Evolutionary conservation across 2,113 vertebrate species (phyloP).

Genomic region (Oplegnathus fasciatus): DNA sequence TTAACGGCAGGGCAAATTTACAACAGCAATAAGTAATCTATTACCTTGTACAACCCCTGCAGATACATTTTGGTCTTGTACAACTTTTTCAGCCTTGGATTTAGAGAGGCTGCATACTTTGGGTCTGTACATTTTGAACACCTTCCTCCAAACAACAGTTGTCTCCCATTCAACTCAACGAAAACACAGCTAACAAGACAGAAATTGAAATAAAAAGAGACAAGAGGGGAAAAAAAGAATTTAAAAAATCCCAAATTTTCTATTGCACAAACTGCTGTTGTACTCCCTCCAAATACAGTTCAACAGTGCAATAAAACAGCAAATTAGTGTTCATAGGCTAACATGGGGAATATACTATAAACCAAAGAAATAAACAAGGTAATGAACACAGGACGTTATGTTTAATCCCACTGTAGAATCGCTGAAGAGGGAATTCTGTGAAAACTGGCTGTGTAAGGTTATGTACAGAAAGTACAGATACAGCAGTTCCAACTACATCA

Average conservation of each 20-base stretch:
- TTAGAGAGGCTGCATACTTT: neutral
- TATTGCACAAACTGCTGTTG: neutral
- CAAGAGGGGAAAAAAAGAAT: no score
- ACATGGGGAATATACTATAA: neutral
- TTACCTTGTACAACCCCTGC: neutral
- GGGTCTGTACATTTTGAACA: neutral
- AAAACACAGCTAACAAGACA: neutral
- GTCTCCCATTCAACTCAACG: neutral
- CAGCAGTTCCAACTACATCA: no score
- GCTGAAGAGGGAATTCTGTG: neutral
- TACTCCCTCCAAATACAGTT: neutral
- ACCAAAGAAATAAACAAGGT: neutral
- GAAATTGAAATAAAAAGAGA: neutral
- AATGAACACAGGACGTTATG: no score
- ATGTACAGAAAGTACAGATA: no score
- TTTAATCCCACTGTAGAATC: neutral
- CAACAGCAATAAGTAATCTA: conserved; percentile 3
- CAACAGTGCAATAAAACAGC: neutral
- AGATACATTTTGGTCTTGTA: neutral
- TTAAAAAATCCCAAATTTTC: neutral
- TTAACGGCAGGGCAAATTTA: neutral
- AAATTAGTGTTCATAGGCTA: neutral
- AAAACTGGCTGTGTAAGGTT: neutral
- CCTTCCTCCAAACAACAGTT: no score
- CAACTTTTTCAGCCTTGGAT: no score